Conservation (phyloP, 2,888 invertebrate genomes). For the Drosophila niveifrons region DNA sequence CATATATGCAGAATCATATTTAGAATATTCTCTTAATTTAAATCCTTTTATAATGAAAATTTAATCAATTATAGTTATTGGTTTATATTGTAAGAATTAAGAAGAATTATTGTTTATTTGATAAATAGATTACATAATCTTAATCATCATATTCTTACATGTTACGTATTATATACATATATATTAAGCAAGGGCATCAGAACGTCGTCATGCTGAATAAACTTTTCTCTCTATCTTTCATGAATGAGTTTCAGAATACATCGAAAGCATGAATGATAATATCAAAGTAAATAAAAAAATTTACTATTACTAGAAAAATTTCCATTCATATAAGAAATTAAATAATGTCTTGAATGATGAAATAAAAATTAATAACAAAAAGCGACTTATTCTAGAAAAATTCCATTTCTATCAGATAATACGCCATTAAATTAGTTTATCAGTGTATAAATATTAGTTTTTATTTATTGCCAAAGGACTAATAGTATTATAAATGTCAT, state of each 20-base stretch:
- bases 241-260: not conserved
- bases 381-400: not conserved
- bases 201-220: not conserved
- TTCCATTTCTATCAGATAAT: not conserved
- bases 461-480: not conserved
- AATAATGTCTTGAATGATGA: too few species aligned
- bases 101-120: too few species aligned
- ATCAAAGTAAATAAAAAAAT: not conserved
- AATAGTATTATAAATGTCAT: not conserved
- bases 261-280: not conserved
- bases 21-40: too few species aligned
- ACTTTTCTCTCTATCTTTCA: not conserved
- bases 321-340: not conserved
- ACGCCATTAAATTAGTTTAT: not conserved
- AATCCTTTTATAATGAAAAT: too few species aligned
- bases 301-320: not conserved
- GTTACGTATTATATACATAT: too few species aligned
- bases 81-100: too few species aligned
- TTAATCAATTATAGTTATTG: too few species aligned
- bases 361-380: too few species aligned
- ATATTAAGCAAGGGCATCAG: not conserved
- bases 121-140: too few species aligned
- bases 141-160: too few species aligned
- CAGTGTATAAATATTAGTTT: not conserved
- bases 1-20: too few species aligned